Base-by-base conservation (phyloP, 2,113 vertebrate species). In the Formicarius rufipectus region DNA sequence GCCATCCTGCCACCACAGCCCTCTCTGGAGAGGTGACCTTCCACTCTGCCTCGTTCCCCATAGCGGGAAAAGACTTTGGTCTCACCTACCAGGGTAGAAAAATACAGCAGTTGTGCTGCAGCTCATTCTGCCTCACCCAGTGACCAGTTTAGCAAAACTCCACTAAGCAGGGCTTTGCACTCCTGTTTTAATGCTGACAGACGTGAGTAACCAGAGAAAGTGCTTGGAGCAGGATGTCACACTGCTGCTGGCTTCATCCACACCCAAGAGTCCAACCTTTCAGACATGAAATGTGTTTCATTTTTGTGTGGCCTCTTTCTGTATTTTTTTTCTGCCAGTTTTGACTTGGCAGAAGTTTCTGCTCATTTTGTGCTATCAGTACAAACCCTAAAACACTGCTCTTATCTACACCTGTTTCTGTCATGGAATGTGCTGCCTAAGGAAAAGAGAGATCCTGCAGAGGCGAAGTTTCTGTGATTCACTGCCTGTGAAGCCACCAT, bases 351-450 rank as follows among this genome's bases (percentile, higher is more conserved):
- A 60, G 89, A 53, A 89, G 66, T 33, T 95, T 83, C 87, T 74
- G 45, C 39, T 90, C 28, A 14, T 80, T 92, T 80, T 73, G 31
- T 84, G 53, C 66, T 84, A 76, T 87, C 52, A 56, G 80, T 53
- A 45, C 60, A 89, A 63, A 30, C 33, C 64, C 64, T 33, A 83
- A 87, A 93, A 15, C 60, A 35, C 56, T 81, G 16, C 42, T 87
- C 58, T 64, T 91, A 77, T 24, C 73, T 86, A 53, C 39, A 37
- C 60, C 73, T 64, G 60, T 39, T 80, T 53, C 27, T 72, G 44
- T 60, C 49, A 4, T 4, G 20, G 60, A 22, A 86, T 24, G 21
- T 86, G 16, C 84, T 89, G 56, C 47, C 66, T 72, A 56, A 64
- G 47, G 64, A 64, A 55, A 84, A 77, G 60, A 64, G 40, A 73